Conservation (phyloP, 2,888 invertebrate genomes). For the Drosophila yooni region DNA sequence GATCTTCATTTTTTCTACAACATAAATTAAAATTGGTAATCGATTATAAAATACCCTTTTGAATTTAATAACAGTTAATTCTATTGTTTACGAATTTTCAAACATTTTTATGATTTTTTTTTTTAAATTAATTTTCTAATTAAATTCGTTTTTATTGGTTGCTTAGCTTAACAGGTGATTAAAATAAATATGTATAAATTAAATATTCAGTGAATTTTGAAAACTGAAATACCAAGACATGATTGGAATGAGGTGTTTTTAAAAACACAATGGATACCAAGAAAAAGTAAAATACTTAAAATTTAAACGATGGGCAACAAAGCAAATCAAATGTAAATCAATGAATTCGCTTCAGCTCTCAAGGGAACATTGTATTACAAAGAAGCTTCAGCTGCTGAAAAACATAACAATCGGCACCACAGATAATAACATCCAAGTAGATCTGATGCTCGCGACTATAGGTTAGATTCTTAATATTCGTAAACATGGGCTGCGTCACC, state of each 20-base stretch:
- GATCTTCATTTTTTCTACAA: not conserved
- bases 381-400: constrained; percentile 38
- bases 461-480: constrained; percentile 81
- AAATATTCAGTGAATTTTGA: not conserved
- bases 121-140: not conserved
- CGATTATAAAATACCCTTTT: not conserved
- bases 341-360: constrained; percentile 8
- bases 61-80: not conserved
- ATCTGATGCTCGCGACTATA: constrained; percentile 84
- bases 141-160: constrained; percentile 42
- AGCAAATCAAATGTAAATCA: not conserved
- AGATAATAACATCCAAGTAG: constrained; percentile 82
- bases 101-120: not conserved
- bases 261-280: not conserved
- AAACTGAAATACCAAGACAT: not conserved
- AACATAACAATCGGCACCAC: constrained; percentile 75
- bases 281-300: not conserved
- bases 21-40: not conserved
- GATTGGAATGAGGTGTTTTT: constrained; percentile 18
- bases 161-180: constrained; percentile 7
- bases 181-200: not conserved
- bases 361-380: constrained; percentile 18
- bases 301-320: not conserved
- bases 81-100: not conserved
- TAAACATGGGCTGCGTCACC: constrained; percentile 78